Percentiles rank a stretch among this genome's conserved stretches.
Evolutionary conservation across 2,113 vertebrate species (phyloP).

Genomic region (Phocoena phocoena): DNA sequence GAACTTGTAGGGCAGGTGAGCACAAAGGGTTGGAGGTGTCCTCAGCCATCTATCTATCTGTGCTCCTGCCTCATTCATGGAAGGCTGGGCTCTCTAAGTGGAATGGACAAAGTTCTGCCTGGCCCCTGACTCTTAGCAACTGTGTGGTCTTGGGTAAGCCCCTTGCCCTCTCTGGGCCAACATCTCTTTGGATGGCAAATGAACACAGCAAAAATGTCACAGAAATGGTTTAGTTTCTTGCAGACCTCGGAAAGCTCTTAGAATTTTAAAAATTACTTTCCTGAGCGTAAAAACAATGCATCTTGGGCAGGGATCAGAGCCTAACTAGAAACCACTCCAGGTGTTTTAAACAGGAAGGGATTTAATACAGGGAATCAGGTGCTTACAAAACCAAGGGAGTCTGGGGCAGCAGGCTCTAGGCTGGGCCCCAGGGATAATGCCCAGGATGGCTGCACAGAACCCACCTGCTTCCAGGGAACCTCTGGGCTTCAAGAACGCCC

Average conservation of each 20-base stretch:
- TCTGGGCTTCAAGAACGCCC: background rate
- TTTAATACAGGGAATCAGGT: background rate
- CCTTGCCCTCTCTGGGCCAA: background rate
- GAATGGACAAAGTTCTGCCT: background rate
- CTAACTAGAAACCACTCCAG: background rate
- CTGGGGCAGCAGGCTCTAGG: background rate
- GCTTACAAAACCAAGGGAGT: no score
- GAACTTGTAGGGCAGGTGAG: background rate
- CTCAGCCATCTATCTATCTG: background rate
- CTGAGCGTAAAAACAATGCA: background rate
- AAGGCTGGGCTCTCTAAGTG: background rate
- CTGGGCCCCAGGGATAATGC: background rate
- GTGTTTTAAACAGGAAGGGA: background rate
- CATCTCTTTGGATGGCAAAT: background rate
- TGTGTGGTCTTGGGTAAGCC: background rate
- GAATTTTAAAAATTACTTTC: background rate
- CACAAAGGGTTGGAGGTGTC: background rate
- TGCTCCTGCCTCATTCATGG: background rate
- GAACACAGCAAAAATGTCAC: background rate
- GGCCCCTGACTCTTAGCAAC: background rate
- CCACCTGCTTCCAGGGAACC: fast-evolving
- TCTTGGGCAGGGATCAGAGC: background rate
- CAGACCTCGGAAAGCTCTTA: background rate
- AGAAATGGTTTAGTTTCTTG: background rate
- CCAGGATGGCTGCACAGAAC: background rate